Conservation (phyloP, 1,140 invertebrate species). For the Drosophila micromelanica region DNA sequence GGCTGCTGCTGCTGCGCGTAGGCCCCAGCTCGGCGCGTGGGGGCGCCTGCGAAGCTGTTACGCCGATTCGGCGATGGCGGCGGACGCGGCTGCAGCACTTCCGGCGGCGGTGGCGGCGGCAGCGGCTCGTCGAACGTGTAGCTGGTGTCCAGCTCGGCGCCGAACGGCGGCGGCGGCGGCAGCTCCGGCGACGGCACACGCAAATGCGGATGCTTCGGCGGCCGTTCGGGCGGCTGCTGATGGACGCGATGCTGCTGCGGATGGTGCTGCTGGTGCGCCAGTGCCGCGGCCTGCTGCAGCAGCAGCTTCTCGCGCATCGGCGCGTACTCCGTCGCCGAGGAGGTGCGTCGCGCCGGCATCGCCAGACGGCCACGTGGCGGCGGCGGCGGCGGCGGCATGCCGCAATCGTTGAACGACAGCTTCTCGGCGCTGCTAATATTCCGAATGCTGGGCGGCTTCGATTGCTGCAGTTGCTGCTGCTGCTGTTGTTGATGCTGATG, state of each 20-base stretch:
- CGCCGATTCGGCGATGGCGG: constrained; percentile 72
- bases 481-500: constrained; percentile 48
- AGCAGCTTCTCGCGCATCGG: constrained; percentile 78
- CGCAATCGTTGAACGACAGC: constrained; percentile 79
- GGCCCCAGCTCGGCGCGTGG: constrained; percentile 59
- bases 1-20: constrained; percentile 53
- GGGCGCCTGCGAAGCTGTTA: constrained; percentile 82
- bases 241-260: constrained; percentile 69
- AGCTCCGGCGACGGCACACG: constrained; percentile 89
- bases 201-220: constrained; percentile 89
- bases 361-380: constrained; percentile 82
- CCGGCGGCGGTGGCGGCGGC: constrained; percentile 89
- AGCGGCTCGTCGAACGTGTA: constrained; percentile 88
- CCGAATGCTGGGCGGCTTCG: constrained; percentile 66
- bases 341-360: constrained; percentile 71
- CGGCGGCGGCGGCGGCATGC: constrained; percentile 81
- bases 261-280: constrained; percentile 79
- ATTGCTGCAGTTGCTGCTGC: constrained; percentile 45
- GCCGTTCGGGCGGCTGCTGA: constrained; percentile 86
- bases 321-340: constrained; percentile 77
- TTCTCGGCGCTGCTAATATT: constrained; percentile 79
- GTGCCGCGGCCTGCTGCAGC: constrained; percentile 72
- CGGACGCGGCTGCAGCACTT: constrained; percentile 76
- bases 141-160: constrained; percentile 86
- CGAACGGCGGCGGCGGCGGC: constrained; percentile 88